These are phyloP conservation scores for Coenobita brevimanus DNA, from an alignment of 1,140 invertebrate species.

Conservation along the genomic window DNA sequence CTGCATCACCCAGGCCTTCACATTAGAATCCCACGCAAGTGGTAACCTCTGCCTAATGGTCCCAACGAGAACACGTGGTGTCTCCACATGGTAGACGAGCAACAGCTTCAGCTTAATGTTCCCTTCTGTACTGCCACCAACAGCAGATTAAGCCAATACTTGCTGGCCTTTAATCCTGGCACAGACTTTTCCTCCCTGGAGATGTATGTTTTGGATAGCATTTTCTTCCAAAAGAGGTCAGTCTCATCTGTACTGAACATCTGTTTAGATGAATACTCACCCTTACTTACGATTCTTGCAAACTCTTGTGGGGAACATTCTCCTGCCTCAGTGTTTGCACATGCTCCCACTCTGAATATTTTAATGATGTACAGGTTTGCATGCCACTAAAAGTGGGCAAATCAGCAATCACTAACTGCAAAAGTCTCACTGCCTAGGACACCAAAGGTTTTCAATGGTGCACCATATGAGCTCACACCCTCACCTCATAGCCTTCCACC, in stretches of 20 bases:
- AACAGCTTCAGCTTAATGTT: slow-evolving; percentile 74
- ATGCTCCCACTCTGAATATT: no score
- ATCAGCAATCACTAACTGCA: no score
- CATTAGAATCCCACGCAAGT: no score
- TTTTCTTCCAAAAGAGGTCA: slow-evolving; percentile 75
- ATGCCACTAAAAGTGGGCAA: no score
- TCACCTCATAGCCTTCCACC: no score
- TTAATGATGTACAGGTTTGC: no score
- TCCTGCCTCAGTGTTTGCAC: no score
- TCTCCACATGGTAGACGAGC: slow-evolving; percentile 73
- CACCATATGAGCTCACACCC: no score
- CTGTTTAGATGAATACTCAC: slow-evolving; percentile 70
- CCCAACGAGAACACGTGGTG: slow-evolving; percentile 73
- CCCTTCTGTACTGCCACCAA: slow-evolving; percentile 73
- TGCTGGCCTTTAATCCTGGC: slow-evolving; percentile 74
- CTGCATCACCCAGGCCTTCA: no score
- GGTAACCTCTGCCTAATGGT: no score
- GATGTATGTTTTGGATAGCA: slow-evolving; percentile 74
- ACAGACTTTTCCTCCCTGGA: slow-evolving; percentile 72
- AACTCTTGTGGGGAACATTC: not conserved
- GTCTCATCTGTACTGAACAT: slow-evolving; percentile 74
- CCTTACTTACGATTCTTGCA: not conserved
- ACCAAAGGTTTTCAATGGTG: no score
- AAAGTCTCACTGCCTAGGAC: no score
- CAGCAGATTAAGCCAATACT: slow-evolving; percentile 75